Evolutionary conservation across 1,140 invertebrate genomes (phyloP), one percentile per base, ranked within the genome.

Genomic region (Calycopis cecrops): DNA sequence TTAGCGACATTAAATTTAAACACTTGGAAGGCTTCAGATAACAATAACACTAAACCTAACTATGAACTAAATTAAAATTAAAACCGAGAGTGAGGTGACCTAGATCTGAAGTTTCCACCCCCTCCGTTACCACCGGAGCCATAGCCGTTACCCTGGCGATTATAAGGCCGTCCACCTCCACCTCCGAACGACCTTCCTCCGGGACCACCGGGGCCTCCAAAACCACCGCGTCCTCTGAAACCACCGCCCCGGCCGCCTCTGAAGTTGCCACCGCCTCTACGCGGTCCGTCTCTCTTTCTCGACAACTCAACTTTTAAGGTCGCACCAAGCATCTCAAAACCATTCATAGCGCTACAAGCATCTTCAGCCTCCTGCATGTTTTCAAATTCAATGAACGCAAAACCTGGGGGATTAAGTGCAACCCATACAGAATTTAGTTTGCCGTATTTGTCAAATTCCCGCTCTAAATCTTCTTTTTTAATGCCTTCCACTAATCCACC

Each of bases 321-420:
- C 57, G 93, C 93, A 59, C 94, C 94, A 85, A 94, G 86, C 62
- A 95, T 90, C 70, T 94, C 94, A 59, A 92, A 92, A 58, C 97
- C 97, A 88, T 99, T 98, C 73, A 99, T 90, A 66, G 92, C 94
- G 82, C 94, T 94, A 79, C 96, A 97, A 35, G 97, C 97, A 82
- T 97, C 93, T 81, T 98, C 95, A 28, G 98, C 98, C 89, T 99
- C 97, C 75, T 96, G 93, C 71, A 93, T 91, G 84, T 97, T 97
- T 87, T 97, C 95, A 90, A 98, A 99, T 88, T 99, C 98, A 73
- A 99, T 95, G 90, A 99, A 99, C 51, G 98, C 98, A 90, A 99
- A 99, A 65, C 97, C 68, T 93, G 96, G 64, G 96, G 97, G 90
- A 68, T 88, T 91, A 63, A 90, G 88, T 69, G 85, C 86, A 57